These are phyloP conservation scores for Drosophila leontia DNA, from an alignment of 1,140 invertebrate genomes.

Conservation along the genomic window DNA sequence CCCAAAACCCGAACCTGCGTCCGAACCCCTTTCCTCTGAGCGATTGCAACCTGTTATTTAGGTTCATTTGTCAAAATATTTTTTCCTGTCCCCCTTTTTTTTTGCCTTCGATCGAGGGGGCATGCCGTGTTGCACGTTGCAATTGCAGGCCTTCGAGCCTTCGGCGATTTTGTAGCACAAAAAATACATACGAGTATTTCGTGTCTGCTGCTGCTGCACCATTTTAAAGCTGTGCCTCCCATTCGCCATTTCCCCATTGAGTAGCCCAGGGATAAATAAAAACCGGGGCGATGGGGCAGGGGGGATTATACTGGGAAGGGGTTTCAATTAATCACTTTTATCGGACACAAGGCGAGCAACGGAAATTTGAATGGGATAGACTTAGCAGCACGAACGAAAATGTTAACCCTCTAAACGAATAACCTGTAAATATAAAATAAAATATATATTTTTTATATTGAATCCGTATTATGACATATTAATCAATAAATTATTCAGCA, in stretches of 20 bases:
- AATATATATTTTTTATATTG: too few species aligned
- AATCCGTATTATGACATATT: too few species aligned
- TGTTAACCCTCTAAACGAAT: neutral
- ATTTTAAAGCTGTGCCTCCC: constrained; percentile 42
- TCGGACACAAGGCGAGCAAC: constrained; percentile 62
- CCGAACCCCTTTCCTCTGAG: constrained; percentile 45
- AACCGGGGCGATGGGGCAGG: neutral
- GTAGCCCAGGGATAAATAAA: constrained; percentile 20
- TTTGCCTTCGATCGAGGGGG: constrained; percentile 55
- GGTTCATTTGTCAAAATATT: constrained; percentile 85
- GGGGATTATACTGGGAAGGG: neutral
- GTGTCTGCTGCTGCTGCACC: constrained; percentile 32
- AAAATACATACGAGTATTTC: constrained; percentile 39
- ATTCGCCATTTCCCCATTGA: constrained; percentile 62
- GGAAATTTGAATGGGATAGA: constrained; percentile 1
- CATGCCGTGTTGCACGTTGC: constrained; percentile 64
- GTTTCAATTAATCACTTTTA: constrained; percentile 72
- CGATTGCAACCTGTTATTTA: constrained; percentile 85
- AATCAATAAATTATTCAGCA: too few species aligned
- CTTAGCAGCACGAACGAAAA: neutral
- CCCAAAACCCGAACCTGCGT: constrained; percentile 2
- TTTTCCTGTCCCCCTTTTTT: constrained; percentile 73
- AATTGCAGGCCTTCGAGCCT: constrained; percentile 55
- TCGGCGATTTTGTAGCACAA: constrained; percentile 47
- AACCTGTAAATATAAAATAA: too few species aligned